phyloP scores from a whole-genome alignment of 1,140 invertebrate species.

The Cotesia vestalis region DNA sequence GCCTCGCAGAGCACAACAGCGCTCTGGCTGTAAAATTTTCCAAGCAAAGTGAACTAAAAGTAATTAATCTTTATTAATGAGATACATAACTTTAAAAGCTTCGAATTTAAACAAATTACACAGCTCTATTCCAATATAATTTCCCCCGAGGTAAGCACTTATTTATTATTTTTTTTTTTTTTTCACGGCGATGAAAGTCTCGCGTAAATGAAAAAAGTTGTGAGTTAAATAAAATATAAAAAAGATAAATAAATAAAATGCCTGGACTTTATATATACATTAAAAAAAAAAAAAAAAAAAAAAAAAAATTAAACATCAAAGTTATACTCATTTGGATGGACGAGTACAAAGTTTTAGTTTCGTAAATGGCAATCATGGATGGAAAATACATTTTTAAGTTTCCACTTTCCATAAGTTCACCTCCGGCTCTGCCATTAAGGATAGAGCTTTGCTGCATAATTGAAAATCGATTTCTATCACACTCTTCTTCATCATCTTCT shows the following conservation, averaged over 20 bases:
- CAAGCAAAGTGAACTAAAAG: neutral
- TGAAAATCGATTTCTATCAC: conserved; percentile 49
- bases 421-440: conserved; percentile 47
- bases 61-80: conserved; percentile 36
- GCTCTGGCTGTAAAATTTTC: no score
- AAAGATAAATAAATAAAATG: neutral
- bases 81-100: conserved; percentile 29
- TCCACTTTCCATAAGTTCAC: conserved; percentile 48
- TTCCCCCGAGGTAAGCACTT: conserved; percentile 20
- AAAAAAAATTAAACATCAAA: conserved; percentile 30
- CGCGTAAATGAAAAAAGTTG: conserved; percentile 13
- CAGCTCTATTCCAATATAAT: conserved; percentile 6
- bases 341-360: conserved; percentile 31
- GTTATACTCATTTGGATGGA: conserved; percentile 22
- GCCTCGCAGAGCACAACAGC: no score
- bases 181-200: conserved; percentile 1
- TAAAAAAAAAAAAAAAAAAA: conserved; percentile 23
- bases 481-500: conserved; percentile 23
- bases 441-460: conserved; percentile 52
- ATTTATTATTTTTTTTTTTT: conserved; percentile 18
- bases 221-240: conserved; percentile 22
- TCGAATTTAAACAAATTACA: conserved; percentile 20
- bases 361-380: conserved; percentile 43
- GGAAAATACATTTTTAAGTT: conserved; percentile 45
- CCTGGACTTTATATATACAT: neutral